Percentiles rank a stretch among this genome's conserved stretches.
These are phyloP conservation scores for Dolichotis patagonum DNA, from an alignment of 2,113 vertebrate species.

Conservation along the genomic window DNA sequence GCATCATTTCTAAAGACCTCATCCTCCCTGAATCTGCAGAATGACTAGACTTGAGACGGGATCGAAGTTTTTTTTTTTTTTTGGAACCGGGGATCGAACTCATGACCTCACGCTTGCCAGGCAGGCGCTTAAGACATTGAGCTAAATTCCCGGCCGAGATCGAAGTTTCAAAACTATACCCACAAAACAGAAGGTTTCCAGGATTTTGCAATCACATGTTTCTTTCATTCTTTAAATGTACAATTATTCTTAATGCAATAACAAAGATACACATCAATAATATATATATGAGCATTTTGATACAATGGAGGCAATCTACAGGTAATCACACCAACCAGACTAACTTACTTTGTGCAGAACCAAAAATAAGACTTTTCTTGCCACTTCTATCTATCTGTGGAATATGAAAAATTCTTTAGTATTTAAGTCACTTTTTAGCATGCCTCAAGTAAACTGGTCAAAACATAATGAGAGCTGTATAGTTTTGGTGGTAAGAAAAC, in stretches of 20 bases:
- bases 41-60: neutral
- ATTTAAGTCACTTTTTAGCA: neutral
- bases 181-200: neutral
- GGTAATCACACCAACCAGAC: too few relatives aligned
- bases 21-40: neutral
- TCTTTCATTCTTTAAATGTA: constrained; percentile 28
- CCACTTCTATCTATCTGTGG: neutral
- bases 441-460: neutral
- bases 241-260: neutral
- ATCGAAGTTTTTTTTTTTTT: too few relatives aligned
- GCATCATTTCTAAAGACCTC: neutral
- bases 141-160: too few relatives aligned
- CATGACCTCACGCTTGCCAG: too few relatives aligned
- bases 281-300: neutral
- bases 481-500: neutral
- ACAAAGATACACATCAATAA: neutral
- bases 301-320: neutral
- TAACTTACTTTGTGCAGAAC: neutral
- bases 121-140: too few relatives aligned
- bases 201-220: neutral
- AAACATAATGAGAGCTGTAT: neutral
- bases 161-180: neutral
- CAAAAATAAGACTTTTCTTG: neutral
- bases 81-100: too few relatives aligned
- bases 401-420: constrained; percentile 10